Evolutionary conservation across 1,140 invertebrate genomes (phyloP).

Genomic region (Bombus sylvicola): DNA sequence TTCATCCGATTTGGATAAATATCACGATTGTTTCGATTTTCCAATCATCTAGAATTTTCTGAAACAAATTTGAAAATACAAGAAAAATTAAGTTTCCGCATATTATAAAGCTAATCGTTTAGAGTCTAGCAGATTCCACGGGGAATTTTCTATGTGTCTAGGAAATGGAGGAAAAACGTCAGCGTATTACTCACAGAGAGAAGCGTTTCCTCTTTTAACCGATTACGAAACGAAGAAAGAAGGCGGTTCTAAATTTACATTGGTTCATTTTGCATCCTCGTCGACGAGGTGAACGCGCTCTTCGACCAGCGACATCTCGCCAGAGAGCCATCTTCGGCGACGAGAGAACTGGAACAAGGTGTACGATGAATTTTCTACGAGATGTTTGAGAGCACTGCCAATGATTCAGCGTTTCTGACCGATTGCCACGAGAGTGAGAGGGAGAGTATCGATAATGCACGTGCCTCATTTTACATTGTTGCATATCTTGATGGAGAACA

Average conservation of each 20-base stretch:
- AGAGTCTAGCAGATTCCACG: not conserved
- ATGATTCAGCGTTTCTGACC: conserved; percentile 60
- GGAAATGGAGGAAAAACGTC: not conserved
- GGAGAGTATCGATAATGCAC: not conserved
- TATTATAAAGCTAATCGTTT: not conserved
- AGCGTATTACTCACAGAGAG: not conserved
- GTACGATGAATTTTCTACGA: conserved; percentile 47
- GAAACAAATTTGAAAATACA: not conserved
- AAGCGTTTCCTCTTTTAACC: conserved; percentile 39
- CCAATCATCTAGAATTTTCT: not conserved
- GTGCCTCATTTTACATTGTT: not conserved
- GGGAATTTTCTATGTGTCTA: not conserved
- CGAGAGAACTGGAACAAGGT: conserved; percentile 45
- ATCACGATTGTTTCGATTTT: not conserved
- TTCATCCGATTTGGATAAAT: not conserved
- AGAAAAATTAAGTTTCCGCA: not conserved
- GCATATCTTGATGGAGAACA: not conserved
- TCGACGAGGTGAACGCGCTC: conserved; percentile 40
- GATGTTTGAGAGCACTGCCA: conserved; percentile 39
- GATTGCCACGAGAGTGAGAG: conserved; percentile 36
- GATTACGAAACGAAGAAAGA: conserved; percentile 53
- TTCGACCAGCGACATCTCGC: conserved; percentile 4
- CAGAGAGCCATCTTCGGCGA: conserved; percentile 21
- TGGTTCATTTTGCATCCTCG: conserved; percentile 35
- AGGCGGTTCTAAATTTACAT: conserved; percentile 51